These are phyloP conservation scores for Apotomis betuletana DNA, from an alignment of 2,888 invertebrate species.

Conservation along the genomic window DNA sequence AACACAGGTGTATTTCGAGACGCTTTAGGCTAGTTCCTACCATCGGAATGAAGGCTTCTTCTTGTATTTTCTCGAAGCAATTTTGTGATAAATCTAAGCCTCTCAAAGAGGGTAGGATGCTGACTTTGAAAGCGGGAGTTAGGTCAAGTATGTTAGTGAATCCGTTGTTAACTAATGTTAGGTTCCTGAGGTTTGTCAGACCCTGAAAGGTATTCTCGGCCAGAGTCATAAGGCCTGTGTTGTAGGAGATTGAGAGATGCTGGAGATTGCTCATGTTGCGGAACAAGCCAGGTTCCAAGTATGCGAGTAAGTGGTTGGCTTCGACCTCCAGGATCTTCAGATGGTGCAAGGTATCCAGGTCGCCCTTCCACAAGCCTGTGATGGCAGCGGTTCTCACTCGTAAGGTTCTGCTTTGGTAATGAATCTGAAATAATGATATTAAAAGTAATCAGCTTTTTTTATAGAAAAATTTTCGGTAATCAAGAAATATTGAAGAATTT, in stretches of 20 bases:
- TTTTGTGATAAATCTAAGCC: conserved; percentile 82
- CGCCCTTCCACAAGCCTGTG: conserved; percentile 66
- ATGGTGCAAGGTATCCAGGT: conserved; percentile 66
- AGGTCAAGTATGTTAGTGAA: conserved; percentile 74
- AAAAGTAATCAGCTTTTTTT: not conserved
- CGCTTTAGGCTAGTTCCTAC: conserved; percentile 68
- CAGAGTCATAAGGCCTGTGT: conserved; percentile 73
- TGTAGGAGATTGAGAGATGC: conserved; percentile 83
- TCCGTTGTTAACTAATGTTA: conserved; percentile 83
- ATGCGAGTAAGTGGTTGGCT: conserved; percentile 78
- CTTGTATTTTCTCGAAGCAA: conserved; percentile 69
- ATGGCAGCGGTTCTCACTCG: conserved; percentile 81
- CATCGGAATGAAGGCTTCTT: conserved; percentile 76
- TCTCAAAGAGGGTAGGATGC: conserved; percentile 71
- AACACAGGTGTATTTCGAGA: conserved; percentile 79
- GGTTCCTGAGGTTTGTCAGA: conserved; percentile 72
- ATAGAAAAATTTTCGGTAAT: too few species aligned
- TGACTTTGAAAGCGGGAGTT: conserved; percentile 69
- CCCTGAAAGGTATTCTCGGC: conserved; percentile 77
- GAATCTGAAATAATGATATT: conserved; percentile 61
- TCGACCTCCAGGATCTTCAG: conserved; percentile 79
- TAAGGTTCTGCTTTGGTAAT: conserved; percentile 64
- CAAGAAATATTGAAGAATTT: too few species aligned
- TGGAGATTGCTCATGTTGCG: conserved; percentile 72
- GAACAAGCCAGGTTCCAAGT: conserved; percentile 78